Evolutionary conservation across 2,888 invertebrate genomes (phyloP).

Genomic region (Trissoscelio sp.): DNA sequence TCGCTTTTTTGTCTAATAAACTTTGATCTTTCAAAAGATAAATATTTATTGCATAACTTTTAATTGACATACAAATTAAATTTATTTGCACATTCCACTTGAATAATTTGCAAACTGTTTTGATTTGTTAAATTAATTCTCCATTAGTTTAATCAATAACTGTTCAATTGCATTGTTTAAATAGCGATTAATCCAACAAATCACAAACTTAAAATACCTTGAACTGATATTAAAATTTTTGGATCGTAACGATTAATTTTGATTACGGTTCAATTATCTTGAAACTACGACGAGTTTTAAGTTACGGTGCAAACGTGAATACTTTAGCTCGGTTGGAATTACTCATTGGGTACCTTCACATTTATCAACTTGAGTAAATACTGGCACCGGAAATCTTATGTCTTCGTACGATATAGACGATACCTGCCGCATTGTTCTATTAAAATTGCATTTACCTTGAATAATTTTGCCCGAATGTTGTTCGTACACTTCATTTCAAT

Average conservation of each 20-base stretch:
- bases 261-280: neutral
- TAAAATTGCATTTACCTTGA: slow-evolving; percentile 14
- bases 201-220: neutral
- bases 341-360: slow-evolving; percentile 22
- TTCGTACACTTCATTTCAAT: neutral
- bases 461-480: neutral
- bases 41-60: too few species aligned
- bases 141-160: too few species aligned
- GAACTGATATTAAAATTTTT: neutral
- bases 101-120: too few species aligned
- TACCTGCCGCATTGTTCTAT: slow-evolving; percentile 10
- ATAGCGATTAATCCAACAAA: too few species aligned
- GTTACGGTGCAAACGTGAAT: slow-evolving; percentile 4
- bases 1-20: too few species aligned
- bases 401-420: neutral
- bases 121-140: too few species aligned
- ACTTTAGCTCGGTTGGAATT: slow-evolving; percentile 1
- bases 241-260: neutral
- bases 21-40: too few species aligned
- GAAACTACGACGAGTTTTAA: neutral
- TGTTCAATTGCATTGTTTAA: too few species aligned
- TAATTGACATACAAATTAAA: too few species aligned
- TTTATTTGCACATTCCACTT: too few species aligned
- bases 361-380: slow-evolving; percentile 18
- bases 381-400: slow-evolving; percentile 15